Conservation (phyloP, 2,888 invertebrate species). For the Cataglyphis cursor region DNA sequence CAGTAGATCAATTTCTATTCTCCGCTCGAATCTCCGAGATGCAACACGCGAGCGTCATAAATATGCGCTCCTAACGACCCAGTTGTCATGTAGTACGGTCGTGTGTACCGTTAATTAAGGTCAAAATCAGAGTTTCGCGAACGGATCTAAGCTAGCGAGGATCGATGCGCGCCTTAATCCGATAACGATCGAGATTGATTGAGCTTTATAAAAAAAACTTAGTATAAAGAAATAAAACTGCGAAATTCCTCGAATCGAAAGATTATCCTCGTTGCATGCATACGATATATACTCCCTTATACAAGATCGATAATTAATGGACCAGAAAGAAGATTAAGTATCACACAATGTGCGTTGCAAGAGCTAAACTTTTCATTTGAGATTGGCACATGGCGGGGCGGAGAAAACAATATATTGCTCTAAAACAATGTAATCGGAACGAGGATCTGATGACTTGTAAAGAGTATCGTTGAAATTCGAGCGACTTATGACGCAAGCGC, state of each 20-base stretch:
- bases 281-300: slow-evolving; percentile 26
- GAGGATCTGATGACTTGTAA: neutral
- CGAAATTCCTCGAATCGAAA: slow-evolving; percentile 11
- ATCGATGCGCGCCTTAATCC: slow-evolving; percentile 24
- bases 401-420: slow-evolving; percentile 12
- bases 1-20: slow-evolving; percentile 25
- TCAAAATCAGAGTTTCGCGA: slow-evolving; percentile 52
- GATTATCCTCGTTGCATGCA: slow-evolving; percentile 21
- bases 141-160: slow-evolving; percentile 6
- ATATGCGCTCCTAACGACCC: slow-evolving; percentile 75
- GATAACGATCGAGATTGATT: slow-evolving; percentile 36
- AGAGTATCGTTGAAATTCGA: neutral
- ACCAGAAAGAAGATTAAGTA: neutral
- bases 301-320: slow-evolving; percentile 12
- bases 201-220: neutral
- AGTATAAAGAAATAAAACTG: neutral
- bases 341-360: neutral
- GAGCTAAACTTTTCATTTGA: slow-evolving; percentile 17
- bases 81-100: slow-evolving; percentile 78
- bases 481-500: neutral
- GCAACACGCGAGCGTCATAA: slow-evolving; percentile 63
- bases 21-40: slow-evolving; percentile 38
- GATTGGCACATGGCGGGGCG: slow-evolving; percentile 33
- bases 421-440: slow-evolving; percentile 19
- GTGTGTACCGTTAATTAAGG: slow-evolving; percentile 63